Base-by-base conservation (phyloP, 2,797 vertebrate genomes). In the Notolabrus celidotus region DNA sequence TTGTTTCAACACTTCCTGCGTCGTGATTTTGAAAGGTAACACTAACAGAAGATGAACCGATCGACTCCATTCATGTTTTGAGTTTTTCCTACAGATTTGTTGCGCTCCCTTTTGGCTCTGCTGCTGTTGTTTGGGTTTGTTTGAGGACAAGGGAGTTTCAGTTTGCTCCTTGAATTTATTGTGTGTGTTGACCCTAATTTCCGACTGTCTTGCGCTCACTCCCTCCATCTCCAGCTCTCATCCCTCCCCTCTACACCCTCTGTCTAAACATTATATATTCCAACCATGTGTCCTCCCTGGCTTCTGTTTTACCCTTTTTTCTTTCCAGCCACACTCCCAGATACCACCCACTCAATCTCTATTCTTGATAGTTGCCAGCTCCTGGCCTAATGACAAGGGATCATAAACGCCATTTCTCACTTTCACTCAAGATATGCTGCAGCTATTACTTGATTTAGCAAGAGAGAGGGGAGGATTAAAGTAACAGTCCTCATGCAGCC, bases 141-240 rank as follows among this genome's bases (percentile, higher is more conserved):
- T 73, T 74, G 27, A 69, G 68, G 68, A 81, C 56, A 72, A 52
- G 52, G 54, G 62, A 79, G 64, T 65, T 47, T 58, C n/a, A 39
- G 43, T 69, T 71, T 49, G 0, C 64, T 80, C 36, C 61, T 39
- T 70, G 53, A 71, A 86, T 83, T 76, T 77, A 87, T 72, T 52
- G 56, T 0, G 55, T 60, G 47, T 71, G 61, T 57, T 84, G 66
- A 88, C 67, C 76, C 77, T 83, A 34, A 67, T 85, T 86, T 89
- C 79, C 56, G 11, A 36, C 22, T 0, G 25, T 51, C 47, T 64
- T 34, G 12, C n/a, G 7, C 50, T 54, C 33, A 34, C 29, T 31
- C 19, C 29, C 36, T 54, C 34, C 2, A 51, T 55, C 43, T 46
- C 33, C 10, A 46, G 45, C 47, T 67, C 31, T 68, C 65, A 50